Percentiles rank a stretch among this genome's conserved stretches.
Evolutionary conservation across 2,797 vertebrate genomes (phyloP).

Genomic region (Muscicapa comitata): DNA sequence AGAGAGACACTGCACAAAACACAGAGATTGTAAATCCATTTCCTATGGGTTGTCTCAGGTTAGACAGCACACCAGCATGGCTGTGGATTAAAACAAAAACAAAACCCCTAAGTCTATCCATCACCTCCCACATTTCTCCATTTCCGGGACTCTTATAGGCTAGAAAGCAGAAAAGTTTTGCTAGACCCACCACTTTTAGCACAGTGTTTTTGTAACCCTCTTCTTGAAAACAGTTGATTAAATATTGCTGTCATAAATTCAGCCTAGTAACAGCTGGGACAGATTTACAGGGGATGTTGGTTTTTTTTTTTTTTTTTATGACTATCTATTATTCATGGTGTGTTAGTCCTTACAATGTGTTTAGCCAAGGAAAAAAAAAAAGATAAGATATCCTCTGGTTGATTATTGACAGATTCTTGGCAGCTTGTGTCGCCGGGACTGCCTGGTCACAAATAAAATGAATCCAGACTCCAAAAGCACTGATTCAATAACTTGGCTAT

Average conservation of each 20-base stretch:
- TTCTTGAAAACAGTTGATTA: constrained; percentile 52
- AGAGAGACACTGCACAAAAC: neutral
- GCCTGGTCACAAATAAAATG: constrained; percentile 39
- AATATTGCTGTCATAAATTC: constrained; percentile 58
- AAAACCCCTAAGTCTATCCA: neutral
- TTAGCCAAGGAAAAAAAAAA: constrained; percentile 44
- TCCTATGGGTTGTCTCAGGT: neutral
- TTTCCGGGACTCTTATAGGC: neutral
- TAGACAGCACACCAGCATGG: neutral
- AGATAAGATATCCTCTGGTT: constrained; percentile 62
- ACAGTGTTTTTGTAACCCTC: neutral
- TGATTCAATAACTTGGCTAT: neutral
- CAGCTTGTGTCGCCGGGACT: neutral
- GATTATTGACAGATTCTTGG: constrained; percentile 68
- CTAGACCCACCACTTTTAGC: constrained; percentile 5
- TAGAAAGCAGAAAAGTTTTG: neutral
- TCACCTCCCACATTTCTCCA: neutral
- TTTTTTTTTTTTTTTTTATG: constrained; percentile 4
- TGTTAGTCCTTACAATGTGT: constrained; percentile 56
- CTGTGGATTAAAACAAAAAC: neutral
- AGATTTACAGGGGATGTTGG: constrained; percentile 63
- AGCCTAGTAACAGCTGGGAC: constrained; percentile 58
- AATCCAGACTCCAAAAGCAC: constrained; percentile 34
- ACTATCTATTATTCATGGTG: constrained; percentile 65
- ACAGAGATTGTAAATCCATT: neutral